phyloP scores from a whole-genome alignment of 2,113 vertebrate genomes.

The Scophthalmus maximus region DNA sequence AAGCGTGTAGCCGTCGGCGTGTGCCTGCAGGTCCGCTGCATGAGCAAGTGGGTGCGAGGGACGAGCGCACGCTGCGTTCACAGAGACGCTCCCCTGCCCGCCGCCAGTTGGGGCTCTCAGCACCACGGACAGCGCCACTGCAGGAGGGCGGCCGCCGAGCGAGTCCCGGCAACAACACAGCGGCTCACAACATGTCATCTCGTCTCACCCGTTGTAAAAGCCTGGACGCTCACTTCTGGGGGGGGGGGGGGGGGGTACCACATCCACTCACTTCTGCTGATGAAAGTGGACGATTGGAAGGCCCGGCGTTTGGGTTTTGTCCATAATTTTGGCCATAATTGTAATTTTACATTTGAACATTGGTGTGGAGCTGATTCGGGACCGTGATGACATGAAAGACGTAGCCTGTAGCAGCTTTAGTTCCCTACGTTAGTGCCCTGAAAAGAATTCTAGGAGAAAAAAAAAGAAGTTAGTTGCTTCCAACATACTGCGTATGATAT shows the following conservation, averaged over 20 bases:
- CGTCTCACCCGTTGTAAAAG: conserved; percentile 24
- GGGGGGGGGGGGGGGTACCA: conserved; percentile 1
- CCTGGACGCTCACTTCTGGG: conserved; percentile 2
- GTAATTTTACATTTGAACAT: too few species aligned
- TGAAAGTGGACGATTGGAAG: neutral
- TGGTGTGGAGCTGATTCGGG: too few species aligned
- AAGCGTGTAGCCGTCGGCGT: neutral
- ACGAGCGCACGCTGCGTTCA: conserved; percentile 11
- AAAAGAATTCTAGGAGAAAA: too few species aligned
- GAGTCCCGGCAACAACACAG: neutral
- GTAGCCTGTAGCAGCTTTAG: too few species aligned
- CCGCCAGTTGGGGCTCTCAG: conserved; percentile 38
- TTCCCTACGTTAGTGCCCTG: too few species aligned
- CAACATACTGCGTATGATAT: too few species aligned
- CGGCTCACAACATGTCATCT: conserved; percentile 6
- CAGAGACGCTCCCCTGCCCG: conserved; percentile 14
- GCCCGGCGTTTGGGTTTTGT: neutral
- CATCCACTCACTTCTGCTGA: neutral
- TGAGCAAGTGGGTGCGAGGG: neutral
- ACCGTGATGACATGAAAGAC: too few species aligned
- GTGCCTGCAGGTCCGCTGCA: neutral
- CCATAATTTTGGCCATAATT: too few species aligned
- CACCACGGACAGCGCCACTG: conserved; percentile 33
- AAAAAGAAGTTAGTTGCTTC: too few species aligned
- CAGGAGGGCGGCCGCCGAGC: conserved; percentile 11